These are phyloP conservation scores for Morelia viridis DNA, from an alignment of 2,797 vertebrate genomes.

Conservation along the genomic window DNA sequence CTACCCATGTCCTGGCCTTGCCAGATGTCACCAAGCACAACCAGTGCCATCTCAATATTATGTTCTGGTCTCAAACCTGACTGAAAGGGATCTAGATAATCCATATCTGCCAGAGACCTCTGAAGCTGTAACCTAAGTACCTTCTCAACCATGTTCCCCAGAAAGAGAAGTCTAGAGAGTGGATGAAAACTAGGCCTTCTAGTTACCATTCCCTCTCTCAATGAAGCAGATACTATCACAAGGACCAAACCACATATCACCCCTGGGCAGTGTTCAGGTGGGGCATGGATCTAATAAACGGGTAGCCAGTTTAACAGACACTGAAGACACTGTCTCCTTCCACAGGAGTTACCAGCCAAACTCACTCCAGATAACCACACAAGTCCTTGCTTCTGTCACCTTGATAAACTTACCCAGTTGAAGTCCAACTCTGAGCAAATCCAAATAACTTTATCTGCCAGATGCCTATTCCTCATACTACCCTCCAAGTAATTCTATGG, in stretches of 20 bases:
- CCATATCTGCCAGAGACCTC: not conserved
- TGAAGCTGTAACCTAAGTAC: not conserved
- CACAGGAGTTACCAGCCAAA: not conserved
- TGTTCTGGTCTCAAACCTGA: not conserved
- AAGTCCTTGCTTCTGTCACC: not conserved
- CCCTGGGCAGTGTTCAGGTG: not conserved
- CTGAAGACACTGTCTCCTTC: not conserved
- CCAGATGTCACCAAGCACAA: not conserved
- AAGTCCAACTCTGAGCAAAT: not conserved
- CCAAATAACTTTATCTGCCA: not conserved
- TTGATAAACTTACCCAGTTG: not conserved
- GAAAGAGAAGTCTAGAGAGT: not conserved
- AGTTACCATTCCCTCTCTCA: not conserved
- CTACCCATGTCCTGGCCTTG: not conserved
- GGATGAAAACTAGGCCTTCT: not conserved
- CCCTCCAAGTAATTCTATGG: not conserved
- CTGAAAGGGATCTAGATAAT: not conserved
- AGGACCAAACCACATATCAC: not conserved
- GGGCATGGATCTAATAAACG: not conserved
- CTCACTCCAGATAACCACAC: not conserved
- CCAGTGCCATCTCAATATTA: not conserved
- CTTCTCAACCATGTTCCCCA: not conserved
- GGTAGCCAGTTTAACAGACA: not conserved
- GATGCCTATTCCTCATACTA: not conserved
- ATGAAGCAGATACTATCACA: not conserved